phyloP scores from a whole-genome alignment of 2,797 vertebrate genomes.

The Eupleurogrammus muticus region DNA sequence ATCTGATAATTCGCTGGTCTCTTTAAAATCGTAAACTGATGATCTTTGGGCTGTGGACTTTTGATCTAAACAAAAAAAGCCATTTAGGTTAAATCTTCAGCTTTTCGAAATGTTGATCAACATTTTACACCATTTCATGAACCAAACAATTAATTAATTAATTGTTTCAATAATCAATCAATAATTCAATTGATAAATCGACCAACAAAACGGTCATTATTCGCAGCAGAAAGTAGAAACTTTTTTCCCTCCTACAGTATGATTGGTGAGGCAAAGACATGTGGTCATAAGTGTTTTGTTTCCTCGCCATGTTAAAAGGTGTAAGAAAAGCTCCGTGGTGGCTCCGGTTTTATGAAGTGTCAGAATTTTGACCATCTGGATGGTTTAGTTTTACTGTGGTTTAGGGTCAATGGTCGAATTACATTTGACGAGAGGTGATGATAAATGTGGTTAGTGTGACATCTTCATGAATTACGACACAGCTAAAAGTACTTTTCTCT shows the following conservation, averaged over 20 bases:
- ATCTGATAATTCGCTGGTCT: too few relatives aligned
- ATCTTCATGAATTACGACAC: not conserved
- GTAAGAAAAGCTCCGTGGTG: not conserved
- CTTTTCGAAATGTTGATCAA: too few relatives aligned
- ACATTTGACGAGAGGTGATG: slow-evolving; percentile 13
- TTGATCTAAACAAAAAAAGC: too few relatives aligned
- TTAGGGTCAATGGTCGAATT: not conserved
- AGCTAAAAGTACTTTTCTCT: not conserved
- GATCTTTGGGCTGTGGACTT: too few relatives aligned
- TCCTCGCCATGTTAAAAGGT: not conserved
- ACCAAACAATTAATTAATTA: too few relatives aligned
- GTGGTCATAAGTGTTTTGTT: not conserved
- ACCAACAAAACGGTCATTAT: too few relatives aligned
- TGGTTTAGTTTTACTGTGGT: slow-evolving; percentile 1
- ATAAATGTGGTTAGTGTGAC: slow-evolving; percentile 5
- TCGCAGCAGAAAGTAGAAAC: not conserved
- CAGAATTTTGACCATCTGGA: not conserved
- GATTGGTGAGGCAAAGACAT: not conserved
- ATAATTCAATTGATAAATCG: too few relatives aligned
- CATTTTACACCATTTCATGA: too few relatives aligned
- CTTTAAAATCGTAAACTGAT: too few relatives aligned
- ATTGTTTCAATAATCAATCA: too few relatives aligned
- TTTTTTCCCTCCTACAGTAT: too few relatives aligned
- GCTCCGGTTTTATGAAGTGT: slow-evolving; percentile 1
- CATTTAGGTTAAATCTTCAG: too few relatives aligned